These are phyloP conservation scores for Halyomorpha halys DNA, from an alignment of 1,140 invertebrate species.

Conservation along the genomic window DNA sequence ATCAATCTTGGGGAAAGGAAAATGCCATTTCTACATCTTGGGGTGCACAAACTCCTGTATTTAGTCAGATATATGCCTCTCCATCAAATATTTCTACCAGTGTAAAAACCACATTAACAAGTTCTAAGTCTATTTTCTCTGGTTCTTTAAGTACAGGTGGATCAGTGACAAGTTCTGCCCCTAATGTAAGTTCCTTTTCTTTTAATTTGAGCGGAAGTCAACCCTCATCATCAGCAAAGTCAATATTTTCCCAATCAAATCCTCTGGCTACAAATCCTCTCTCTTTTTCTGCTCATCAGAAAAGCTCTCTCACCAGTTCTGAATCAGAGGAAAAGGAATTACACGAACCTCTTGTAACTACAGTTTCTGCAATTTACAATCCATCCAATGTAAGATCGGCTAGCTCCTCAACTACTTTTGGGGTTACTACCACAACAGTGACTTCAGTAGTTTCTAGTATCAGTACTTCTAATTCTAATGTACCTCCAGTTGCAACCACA, in stretches of 20 bases:
- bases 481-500: too few relatives aligned
- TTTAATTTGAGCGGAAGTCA: neutral
- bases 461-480: neutral
- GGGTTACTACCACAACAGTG: neutral
- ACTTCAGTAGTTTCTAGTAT: neutral
- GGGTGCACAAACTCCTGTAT: slow-evolving; percentile 13
- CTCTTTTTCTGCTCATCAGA: neutral
- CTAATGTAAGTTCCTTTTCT: neutral
- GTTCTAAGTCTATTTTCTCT: neutral
- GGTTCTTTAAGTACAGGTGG: neutral
- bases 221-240: neutral
- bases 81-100: neutral
- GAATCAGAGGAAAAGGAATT: too few relatives aligned
- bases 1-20: neutral
- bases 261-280: neutral
- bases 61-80: neutral
- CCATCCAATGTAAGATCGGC: neutral
- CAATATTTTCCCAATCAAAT: neutral
- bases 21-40: slow-evolving; percentile 1
- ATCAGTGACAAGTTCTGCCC: neutral
- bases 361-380: too few relatives aligned
- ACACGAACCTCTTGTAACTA: too few relatives aligned
- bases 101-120: neutral
- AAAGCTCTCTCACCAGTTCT: too few relatives aligned
- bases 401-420: neutral